Percentiles rank a stretch among this genome's conserved stretches.
These are phyloP conservation scores for Catostylus mosaicus DNA, from an alignment of 30 jellyfish, hydroid and myxozoan species.

Conservation along the genomic window DNA sequence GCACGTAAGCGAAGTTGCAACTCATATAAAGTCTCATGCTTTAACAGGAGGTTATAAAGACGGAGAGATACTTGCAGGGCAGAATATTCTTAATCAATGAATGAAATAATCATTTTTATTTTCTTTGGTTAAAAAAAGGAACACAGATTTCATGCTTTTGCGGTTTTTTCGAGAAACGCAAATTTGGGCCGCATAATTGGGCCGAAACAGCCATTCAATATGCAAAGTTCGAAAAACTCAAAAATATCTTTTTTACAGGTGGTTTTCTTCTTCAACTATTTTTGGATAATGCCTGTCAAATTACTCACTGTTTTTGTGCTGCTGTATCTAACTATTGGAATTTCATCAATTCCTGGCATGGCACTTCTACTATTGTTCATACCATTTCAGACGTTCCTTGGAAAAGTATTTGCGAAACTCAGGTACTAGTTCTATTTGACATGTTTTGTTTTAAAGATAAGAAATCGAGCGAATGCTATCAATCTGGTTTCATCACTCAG, in stretches of 20 bases:
- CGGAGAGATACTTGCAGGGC: too few species aligned
- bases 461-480: background rate
- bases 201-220: background rate
- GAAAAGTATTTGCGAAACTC: conserved; percentile 46
- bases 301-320: conserved; percentile 32
- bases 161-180: background rate
- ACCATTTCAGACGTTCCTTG: conserved; percentile 59
- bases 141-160: background rate
- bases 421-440: conserved; percentile 51
- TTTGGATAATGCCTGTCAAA: conserved; percentile 75
- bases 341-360: conserved; percentile 75
- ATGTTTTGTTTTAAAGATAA: too few species aligned
- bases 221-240: background rate
- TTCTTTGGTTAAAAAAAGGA: background rate
- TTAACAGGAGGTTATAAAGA: too few species aligned
- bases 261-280: conserved; percentile 52
- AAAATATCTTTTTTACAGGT: conserved; percentile 4
- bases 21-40: too few species aligned
- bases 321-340: conserved; percentile 44
- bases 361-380: conserved; percentile 51
- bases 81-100: too few species aligned
- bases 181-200: background rate
- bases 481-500: background rate
- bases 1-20: too few species aligned
- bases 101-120: background rate